Conservation (phyloP, 2,113 vertebrate species). For the Vimba vimba region DNA sequence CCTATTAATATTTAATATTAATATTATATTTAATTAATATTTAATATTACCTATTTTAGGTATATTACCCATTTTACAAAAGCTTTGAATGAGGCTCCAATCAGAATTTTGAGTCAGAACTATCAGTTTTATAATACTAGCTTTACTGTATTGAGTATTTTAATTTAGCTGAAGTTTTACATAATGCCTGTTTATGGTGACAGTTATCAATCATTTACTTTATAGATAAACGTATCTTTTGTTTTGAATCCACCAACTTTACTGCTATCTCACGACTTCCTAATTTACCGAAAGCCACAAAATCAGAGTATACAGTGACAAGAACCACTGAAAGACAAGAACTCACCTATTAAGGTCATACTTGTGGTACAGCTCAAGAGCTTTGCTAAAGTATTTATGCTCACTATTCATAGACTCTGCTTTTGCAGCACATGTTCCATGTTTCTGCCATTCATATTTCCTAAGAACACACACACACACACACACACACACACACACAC, state of each 20-base stretch:
- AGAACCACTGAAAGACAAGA: neutral
- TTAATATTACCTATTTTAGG: no score
- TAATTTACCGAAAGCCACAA: neutral
- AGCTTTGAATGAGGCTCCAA: neutral
- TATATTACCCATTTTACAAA: neutral
- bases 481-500: no score
- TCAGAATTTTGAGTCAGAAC: neutral
- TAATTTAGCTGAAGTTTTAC: neutral
- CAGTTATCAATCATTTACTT: no score
- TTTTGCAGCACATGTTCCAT: slow-evolving; percentile 63
- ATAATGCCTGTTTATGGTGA: neutral
- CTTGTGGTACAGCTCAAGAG: slow-evolving; percentile 64
- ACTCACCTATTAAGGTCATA: slow-evolving; percentile 58
- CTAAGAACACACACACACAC: slow-evolving; percentile 25
- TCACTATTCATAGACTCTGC: slow-evolving; percentile 57
- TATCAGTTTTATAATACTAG: neutral
- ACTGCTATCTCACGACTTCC: neutral
- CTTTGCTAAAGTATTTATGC: slow-evolving; percentile 66
- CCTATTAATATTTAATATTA: no score
- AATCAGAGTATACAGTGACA: neutral
- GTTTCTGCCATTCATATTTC: slow-evolving; percentile 67
- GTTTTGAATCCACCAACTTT: neutral
- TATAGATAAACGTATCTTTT: neutral
- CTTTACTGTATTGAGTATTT: neutral
- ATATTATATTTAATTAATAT: no score